These are phyloP conservation scores for Hemicentrotus pulcherrimus DNA, from an alignment of 35 echinoderm and acorn worm genomes.

Conservation along the genomic window DNA sequence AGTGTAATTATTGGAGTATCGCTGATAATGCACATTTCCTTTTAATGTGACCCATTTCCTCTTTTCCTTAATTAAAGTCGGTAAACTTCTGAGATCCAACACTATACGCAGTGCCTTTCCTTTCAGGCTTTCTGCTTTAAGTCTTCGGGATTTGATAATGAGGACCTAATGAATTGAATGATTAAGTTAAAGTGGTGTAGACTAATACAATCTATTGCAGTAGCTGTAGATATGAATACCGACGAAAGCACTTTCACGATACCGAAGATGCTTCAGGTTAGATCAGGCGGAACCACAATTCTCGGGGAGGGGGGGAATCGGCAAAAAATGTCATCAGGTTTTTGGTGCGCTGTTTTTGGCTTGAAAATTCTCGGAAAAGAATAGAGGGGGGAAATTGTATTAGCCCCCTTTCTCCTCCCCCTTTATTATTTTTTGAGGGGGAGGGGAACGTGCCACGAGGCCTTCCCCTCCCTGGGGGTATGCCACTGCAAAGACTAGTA, in stretches of 20 bases:
- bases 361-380: too few relatives aligned
- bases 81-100: neutral
- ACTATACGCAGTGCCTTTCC: neutral
- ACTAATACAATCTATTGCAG: neutral
- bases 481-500: too few relatives aligned
- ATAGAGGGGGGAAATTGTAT: too few relatives aligned
- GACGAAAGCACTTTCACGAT: neutral
- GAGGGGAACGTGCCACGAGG: too few relatives aligned
- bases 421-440: too few relatives aligned
- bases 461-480: too few relatives aligned
- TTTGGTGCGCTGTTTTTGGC: too few relatives aligned
- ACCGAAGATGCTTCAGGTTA: neutral
- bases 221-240: neutral
- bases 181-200: conserved; percentile 3
- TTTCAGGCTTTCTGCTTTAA: neutral
- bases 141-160: neutral
- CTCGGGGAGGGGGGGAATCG: too few relatives aligned
- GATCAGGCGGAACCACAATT: too few relatives aligned
- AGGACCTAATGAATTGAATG: neutral
- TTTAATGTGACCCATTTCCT: neutral
- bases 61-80: neutral
- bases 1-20: neutral
- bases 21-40: neutral
- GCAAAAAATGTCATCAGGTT: too few relatives aligned
- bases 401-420: too few relatives aligned